phyloP scores from a whole-genome alignment of 2,113 vertebrate genomes.

The Myocastor coypus region DNA sequence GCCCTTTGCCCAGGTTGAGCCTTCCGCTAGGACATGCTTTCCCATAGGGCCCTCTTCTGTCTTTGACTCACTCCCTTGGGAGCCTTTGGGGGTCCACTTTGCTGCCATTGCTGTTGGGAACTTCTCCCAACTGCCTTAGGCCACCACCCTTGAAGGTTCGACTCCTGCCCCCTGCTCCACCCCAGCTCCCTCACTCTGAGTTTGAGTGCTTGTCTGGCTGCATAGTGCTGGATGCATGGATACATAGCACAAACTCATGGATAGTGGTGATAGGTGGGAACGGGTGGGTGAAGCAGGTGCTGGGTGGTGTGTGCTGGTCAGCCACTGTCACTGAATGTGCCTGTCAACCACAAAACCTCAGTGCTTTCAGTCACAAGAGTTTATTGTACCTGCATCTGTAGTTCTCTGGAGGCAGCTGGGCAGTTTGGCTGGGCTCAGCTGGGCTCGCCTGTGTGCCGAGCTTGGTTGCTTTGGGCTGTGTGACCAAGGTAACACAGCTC shows the following conservation, averaged over 20 bases:
- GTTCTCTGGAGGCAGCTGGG: neutral
- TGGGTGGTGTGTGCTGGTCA: neutral
- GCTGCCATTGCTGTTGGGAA: neutral
- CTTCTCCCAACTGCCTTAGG: neutral
- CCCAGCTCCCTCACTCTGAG: neutral
- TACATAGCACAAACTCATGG: neutral
- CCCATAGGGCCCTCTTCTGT: neutral
- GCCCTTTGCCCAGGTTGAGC: neutral
- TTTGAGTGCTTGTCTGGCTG: neutral
- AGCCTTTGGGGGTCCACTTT: neutral
- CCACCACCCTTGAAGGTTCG: neutral
- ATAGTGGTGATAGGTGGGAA: neutral
- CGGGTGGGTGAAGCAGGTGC: neutral
- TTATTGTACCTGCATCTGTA: neutral
- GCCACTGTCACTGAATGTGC: neutral
- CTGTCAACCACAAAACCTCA: neutral
- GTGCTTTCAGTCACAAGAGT: neutral
- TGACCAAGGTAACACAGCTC: neutral
- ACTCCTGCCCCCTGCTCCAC: neutral
- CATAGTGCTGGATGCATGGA: neutral
- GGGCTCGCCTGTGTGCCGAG: neutral
- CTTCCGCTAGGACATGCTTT: neutral
- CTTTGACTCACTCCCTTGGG: neutral
- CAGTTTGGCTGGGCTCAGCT: conserved; percentile 1
- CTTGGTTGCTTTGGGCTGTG: neutral